Evolutionary conservation across 2,888 invertebrate species (phyloP).

Genomic region (Meiosimyza decipiens): DNA sequence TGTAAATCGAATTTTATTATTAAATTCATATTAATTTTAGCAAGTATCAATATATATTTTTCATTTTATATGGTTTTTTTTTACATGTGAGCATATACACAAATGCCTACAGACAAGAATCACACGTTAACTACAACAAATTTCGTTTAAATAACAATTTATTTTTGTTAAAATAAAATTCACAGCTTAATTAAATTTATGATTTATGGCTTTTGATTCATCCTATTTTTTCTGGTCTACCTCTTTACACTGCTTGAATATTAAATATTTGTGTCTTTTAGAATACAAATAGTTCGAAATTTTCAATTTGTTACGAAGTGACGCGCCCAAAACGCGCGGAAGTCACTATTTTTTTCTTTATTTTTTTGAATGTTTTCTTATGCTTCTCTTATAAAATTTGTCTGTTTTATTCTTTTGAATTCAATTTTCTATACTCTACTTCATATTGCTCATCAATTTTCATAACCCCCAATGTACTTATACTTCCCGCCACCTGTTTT

Average conservation of each 20-base stretch:
- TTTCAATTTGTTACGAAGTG: no score
- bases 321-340: no score
- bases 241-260: not conserved
- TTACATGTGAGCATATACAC: not conserved
- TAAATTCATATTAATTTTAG: slow-evolving; percentile 26
- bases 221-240: slow-evolving; percentile 4
- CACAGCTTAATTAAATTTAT: slow-evolving; percentile 37
- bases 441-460: slow-evolving; percentile 7
- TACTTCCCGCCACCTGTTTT: not conserved
- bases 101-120: no score
- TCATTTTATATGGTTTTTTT: not conserved
- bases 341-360: no score
- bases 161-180: slow-evolving; percentile 22
- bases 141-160: not conserved
- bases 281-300: no score
- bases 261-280: no score
- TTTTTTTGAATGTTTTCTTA: not conserved
- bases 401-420: not conserved
- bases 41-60: slow-evolving; percentile 5
- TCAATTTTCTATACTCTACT: slow-evolving; percentile 25
- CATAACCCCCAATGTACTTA: not conserved
- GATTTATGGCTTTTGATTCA: slow-evolving; percentile 40
- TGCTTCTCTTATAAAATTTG: slow-evolving; percentile 69
- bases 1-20: slow-evolving; percentile 8
- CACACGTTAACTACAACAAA: not conserved